Evolutionary conservation across 2,113 vertebrate species (phyloP).

Genomic region (Pelvicachromis taeniatus): DNA sequence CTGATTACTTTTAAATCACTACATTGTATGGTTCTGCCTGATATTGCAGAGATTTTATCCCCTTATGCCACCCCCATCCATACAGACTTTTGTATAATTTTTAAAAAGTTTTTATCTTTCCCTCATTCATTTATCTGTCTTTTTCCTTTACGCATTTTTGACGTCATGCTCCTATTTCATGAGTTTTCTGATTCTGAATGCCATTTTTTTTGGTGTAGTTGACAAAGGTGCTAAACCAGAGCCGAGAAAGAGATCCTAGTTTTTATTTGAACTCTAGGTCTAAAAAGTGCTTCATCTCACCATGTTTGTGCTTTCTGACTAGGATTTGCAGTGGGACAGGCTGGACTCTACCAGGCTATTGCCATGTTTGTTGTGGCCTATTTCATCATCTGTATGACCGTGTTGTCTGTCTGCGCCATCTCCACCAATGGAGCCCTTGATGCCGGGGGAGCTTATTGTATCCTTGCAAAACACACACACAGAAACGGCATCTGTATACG

Average conservation of each 20-base stretch:
- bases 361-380: constrained; percentile 86
- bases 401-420: constrained; percentile 87
- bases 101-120: neutral
- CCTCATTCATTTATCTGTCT: neutral
- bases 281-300: neutral
- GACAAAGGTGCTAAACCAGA: neutral
- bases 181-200: neutral
- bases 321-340: constrained; percentile 89
- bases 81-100: neutral
- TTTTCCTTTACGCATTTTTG: neutral
- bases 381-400: constrained; percentile 89
- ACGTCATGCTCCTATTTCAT: neutral
- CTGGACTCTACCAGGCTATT: constrained; percentile 83
- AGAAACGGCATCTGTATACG: neutral
- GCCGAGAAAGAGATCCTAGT: neutral
- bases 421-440: constrained; percentile 90
- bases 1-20: neutral
- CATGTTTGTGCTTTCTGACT: neutral
- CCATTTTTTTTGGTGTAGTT: too few relatives aligned
- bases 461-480: constrained; percentile 58
- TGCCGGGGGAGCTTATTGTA: constrained; percentile 91
- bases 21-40: neutral
- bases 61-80: neutral
- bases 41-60: neutral
- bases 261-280: neutral